Conservation (phyloP, 2,113 vertebrate species). For the Chelonoidis abingdonii region DNA sequence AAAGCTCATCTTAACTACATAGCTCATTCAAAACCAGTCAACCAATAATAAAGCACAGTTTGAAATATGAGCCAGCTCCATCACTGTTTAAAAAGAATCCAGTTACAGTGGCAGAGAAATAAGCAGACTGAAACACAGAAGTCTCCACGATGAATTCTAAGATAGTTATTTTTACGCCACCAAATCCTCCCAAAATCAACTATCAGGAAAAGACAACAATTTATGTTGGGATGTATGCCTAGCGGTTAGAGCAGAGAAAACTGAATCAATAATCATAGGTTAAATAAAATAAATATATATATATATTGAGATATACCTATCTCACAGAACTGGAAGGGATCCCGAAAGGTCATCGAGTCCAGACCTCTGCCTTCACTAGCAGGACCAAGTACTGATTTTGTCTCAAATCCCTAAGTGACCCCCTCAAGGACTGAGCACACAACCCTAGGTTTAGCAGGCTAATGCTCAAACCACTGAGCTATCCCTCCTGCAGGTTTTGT, state of each 20-base stretch:
- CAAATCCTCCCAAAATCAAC: not conserved
- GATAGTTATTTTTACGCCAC: not conserved
- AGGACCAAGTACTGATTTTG: too few species aligned
- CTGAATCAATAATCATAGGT: not conserved
- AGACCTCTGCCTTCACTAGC: too few species aligned
- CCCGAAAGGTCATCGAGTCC: too few species aligned
- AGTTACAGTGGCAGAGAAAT: not conserved
- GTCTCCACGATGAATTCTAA: not conserved
- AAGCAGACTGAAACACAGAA: not conserved
- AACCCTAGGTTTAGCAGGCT: too few species aligned
- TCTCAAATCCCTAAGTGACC: too few species aligned
- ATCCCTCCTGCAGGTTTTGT: too few species aligned
- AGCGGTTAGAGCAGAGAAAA: not conserved
- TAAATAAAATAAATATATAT: too few species aligned
- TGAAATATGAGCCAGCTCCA: not conserved
- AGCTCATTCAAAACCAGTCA: not conserved
- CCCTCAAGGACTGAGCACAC: too few species aligned
- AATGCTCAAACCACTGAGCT: too few species aligned
- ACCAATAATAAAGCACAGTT: not conserved
- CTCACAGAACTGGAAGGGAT: too few species aligned
- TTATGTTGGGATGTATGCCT: not conserved
- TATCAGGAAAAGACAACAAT: not conserved
- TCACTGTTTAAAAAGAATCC: not conserved
- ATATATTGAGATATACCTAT: too few species aligned
- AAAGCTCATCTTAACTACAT: not conserved